These are phyloP conservation scores for Redunca redunca DNA, from an alignment of 2,113 vertebrate genomes.

Conservation along the genomic window DNA sequence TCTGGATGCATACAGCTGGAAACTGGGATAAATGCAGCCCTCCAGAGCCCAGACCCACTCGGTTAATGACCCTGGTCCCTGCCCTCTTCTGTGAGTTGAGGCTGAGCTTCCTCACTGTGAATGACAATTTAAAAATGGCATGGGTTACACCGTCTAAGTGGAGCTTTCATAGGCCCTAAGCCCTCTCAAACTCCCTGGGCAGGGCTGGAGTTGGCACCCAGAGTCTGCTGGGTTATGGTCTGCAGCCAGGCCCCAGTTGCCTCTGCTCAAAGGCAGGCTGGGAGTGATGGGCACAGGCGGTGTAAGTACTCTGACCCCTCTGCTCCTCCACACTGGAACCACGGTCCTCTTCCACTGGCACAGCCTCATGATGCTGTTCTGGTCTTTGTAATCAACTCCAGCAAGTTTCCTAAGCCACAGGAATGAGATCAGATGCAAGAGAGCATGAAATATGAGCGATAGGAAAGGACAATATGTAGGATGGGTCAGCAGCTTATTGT, in stretches of 20 bases:
- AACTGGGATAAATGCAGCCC: neutral
- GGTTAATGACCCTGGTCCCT: neutral
- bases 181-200: neutral
- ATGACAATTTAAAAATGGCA: conserved; percentile 9
- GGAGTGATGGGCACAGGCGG: accelerated
- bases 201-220: neutral
- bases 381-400: neutral
- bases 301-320: accelerated
- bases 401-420: neutral
- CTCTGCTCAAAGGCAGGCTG: neutral
- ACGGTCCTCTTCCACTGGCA: neutral
- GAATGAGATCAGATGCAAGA: neutral
- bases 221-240: too few species aligned
- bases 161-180: neutral
- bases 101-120: neutral
- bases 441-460: neutral
- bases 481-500: neutral
- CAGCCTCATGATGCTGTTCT: neutral
- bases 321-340: neutral
- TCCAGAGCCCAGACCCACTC: neutral
- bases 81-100: neutral
- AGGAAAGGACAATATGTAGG: neutral
- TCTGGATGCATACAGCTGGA: neutral
- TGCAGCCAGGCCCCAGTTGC: neutral
- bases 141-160: neutral